These are phyloP conservation scores for Megalopta genalis DNA, from an alignment of 1,140 invertebrate species.

Conservation along the genomic window DNA sequence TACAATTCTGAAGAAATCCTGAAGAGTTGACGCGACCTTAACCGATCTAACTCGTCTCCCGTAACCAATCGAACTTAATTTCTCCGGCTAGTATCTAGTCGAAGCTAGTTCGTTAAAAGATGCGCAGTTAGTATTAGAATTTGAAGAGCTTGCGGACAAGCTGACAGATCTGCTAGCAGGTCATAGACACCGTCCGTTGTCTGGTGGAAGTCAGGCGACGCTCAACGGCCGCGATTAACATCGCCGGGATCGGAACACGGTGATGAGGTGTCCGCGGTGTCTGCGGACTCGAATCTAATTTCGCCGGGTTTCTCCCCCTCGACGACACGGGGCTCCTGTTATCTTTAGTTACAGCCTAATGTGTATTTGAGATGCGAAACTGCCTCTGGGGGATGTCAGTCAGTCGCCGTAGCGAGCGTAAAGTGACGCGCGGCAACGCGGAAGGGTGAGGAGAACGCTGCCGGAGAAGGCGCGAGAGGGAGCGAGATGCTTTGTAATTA, in stretches of 20 bases:
- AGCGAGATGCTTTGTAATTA: slow-evolving; percentile 79
- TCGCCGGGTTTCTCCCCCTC: slow-evolving; percentile 51
- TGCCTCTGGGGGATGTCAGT: slow-evolving; percentile 79
- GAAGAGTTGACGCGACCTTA: too few relatives aligned
- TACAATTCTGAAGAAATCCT: too few relatives aligned
- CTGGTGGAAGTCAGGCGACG: not conserved
- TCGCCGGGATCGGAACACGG: slow-evolving; percentile 41
- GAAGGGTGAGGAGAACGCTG: slow-evolving; percentile 53
- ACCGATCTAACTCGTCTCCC: too few relatives aligned
- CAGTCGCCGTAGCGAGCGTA: slow-evolving; percentile 70
- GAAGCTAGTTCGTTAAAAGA: too few relatives aligned
- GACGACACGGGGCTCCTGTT: slow-evolving; percentile 76
- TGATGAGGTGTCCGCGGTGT: slow-evolving; percentile 48
- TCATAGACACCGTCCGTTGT: too few relatives aligned
- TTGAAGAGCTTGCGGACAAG: too few relatives aligned
- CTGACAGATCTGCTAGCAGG: too few relatives aligned
- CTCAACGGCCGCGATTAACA: slow-evolving; percentile 53
- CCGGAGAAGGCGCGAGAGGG: slow-evolving; percentile 49
- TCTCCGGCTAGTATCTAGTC: too few relatives aligned
- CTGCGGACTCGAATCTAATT: slow-evolving; percentile 58
- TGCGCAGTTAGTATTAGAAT: too few relatives aligned
- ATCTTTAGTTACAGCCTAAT: slow-evolving; percentile 76
- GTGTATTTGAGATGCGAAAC: slow-evolving; percentile 76
- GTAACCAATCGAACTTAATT: too few relatives aligned
- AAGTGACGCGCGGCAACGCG: slow-evolving; percentile 68